phyloP scores from a whole-genome alignment of 2,888 invertebrate genomes.

The Choreutis nemorana region DNA sequence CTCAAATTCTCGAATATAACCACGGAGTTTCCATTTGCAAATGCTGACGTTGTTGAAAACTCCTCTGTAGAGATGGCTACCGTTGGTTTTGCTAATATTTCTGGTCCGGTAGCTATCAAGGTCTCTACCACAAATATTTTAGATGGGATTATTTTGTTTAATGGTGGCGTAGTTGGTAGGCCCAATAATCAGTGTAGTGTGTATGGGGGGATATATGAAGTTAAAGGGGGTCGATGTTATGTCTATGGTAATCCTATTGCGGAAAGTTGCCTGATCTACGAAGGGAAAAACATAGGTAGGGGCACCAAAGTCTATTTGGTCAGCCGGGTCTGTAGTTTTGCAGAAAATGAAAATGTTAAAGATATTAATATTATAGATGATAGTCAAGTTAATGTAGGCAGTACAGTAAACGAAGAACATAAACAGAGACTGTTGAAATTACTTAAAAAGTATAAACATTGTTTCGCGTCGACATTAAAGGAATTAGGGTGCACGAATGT shows the following conservation, averaged over 20 bases:
- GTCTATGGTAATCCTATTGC: too few relatives aligned
- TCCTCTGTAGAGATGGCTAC: not conserved
- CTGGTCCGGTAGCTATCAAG: slow-evolving; percentile 2
- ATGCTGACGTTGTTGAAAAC: not conserved
- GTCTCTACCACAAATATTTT: not conserved
- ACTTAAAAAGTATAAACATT: slow-evolving; percentile 9
- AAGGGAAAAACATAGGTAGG: too few relatives aligned
- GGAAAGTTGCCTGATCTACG: too few relatives aligned
- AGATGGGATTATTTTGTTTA: not conserved
- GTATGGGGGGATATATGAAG: slow-evolving; percentile 4
- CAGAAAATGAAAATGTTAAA: too few relatives aligned
- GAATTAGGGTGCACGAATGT: slow-evolving; percentile 12
- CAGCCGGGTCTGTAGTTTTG: too few relatives aligned
- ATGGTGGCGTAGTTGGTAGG: slow-evolving; percentile 6
- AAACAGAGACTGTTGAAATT: slow-evolving; percentile 6
- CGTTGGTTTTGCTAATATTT: not conserved
- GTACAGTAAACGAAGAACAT: not conserved
- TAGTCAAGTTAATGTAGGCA: slow-evolving; percentile 3
- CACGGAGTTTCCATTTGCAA: slow-evolving; percentile 3
- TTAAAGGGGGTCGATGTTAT: not conserved
- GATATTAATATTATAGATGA: too few relatives aligned
- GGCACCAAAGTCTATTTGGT: too few relatives aligned
- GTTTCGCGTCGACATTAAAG: slow-evolving; percentile 10
- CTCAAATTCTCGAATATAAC: slow-evolving; percentile 6
- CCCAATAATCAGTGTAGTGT: slow-evolving; percentile 4